Conservation (phyloP, 2,113 vertebrate species). For the Craseonycteris thonglongyai region DNA sequence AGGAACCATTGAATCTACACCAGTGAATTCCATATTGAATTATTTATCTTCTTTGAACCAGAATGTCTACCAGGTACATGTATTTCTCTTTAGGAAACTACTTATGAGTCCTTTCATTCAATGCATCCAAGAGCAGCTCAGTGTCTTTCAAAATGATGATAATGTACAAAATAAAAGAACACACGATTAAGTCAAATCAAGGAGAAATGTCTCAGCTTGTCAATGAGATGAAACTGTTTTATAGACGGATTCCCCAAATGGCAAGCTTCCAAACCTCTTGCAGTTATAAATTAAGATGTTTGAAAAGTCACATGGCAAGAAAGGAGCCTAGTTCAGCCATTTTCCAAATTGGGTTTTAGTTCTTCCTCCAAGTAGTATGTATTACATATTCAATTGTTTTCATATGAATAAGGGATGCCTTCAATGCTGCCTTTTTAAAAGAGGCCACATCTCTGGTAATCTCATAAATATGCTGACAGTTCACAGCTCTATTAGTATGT, state of each 20-base stretch:
- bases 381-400: neutral
- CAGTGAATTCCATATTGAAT: neutral
- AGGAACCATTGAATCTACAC: neutral
- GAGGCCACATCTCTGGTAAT: neutral
- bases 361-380: neutral
- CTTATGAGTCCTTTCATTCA: neutral
- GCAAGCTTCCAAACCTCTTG: neutral
- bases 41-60: neutral
- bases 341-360: neutral
- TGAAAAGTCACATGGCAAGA: neutral
- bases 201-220: constrained; percentile 20
- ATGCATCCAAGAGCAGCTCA: neutral
- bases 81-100: constrained; percentile 11
- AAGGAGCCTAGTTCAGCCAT: neutral
- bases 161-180: neutral
- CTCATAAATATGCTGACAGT: neutral
- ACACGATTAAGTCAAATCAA: constrained; percentile 7
- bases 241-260: neutral
- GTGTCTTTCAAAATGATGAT: constrained; percentile 29
- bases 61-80: neutral
- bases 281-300: neutral
- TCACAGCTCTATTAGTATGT: neutral
- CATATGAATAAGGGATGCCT: neutral
- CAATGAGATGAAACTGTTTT: neutral
- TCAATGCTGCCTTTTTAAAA: neutral